Evolutionary conservation across 2,113 vertebrate species (phyloP).

Genomic region (Psilopogon haemacephalus): DNA sequence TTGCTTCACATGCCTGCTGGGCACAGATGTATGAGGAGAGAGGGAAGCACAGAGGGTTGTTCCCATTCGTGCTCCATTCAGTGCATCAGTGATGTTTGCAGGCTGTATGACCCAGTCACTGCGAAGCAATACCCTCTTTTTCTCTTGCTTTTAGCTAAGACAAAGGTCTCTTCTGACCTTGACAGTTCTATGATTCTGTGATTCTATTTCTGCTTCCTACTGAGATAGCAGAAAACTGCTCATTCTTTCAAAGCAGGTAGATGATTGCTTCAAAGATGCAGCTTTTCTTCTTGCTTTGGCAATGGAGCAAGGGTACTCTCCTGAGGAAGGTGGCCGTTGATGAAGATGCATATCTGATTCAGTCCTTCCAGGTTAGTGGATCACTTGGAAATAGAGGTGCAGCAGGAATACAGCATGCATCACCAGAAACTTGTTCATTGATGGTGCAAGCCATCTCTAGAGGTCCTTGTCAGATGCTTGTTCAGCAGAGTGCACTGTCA

Average conservation of each 20-base stretch:
- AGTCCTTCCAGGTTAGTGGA: rapidly evolving
- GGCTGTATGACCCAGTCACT: neutral
- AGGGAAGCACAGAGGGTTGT: neutral
- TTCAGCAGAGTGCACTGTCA: no score
- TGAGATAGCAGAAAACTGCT: neutral
- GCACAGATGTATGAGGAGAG: neutral
- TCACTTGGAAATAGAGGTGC: neutral
- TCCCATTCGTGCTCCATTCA: neutral
- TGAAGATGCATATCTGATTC: neutral
- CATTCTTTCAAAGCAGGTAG: neutral
- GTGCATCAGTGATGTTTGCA: neutral
- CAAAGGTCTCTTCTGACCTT: no score
- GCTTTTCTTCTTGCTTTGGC: neutral
- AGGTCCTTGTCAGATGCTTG: neutral
- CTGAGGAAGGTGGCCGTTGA: neutral
- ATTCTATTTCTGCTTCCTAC: neutral
- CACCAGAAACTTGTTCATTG: neutral
- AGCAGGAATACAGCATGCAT: neutral
- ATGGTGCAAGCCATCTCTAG: neutral
- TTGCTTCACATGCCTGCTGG: neutral
- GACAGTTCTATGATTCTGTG: no score
- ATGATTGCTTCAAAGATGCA: neutral
- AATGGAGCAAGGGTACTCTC: neutral
- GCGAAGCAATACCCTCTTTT: neutral
- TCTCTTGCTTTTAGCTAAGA: neutral